Evolutionary conservation across 92 coral and sea anemone species (phyloP), one percentile per base, ranked within the genome.

Genomic region (Bergia puertoricense): DNA sequence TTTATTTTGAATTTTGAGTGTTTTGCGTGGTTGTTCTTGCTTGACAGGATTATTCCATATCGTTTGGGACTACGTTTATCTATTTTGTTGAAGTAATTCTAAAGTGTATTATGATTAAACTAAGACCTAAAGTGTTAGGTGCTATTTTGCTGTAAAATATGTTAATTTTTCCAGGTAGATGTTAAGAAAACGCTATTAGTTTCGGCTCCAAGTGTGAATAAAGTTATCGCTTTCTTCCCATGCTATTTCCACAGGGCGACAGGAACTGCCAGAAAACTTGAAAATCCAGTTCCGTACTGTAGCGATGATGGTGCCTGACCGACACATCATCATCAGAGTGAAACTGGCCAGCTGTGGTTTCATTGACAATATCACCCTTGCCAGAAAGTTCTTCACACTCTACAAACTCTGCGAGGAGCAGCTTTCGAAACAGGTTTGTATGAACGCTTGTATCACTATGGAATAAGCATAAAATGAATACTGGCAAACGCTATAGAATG

Each of bases 221-320:
- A 48, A 43, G 62, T 20, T 57, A 18, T 48, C 66, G 3, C 41
- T 82, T 11, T 37, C 51, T 66, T 37, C 43, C 15, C 44, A 8
- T 84, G 93, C 94, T 30, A 93, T 94, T 37, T 90, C 88, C 81
- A 91, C 96, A 38, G 98, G 98, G 18, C 91, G 98, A 38, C 98
- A 95, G 74, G 98, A 95, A 72, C 90, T 95, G 20, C 96, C 98
- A 1, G 98, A 95, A 85, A 95, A 95, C 86, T 92, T 95, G 39
- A 93, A 95, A 89, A 95, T 95, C 80, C 98, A 95, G 91, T 95
- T 95, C 89, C 95, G 96, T 44, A 95, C 98, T 15, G 98, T 95
- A 56, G 98, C 98, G 87, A 95, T 95, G 98, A 95, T 95, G 98
- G 98, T 95, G 2, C 98, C 98, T 0, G 98, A 95, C 85, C 91